These are phyloP conservation scores for Linnaemya vulpina DNA, from an alignment of 2,888 invertebrate genomes.

Conservation along the genomic window DNA sequence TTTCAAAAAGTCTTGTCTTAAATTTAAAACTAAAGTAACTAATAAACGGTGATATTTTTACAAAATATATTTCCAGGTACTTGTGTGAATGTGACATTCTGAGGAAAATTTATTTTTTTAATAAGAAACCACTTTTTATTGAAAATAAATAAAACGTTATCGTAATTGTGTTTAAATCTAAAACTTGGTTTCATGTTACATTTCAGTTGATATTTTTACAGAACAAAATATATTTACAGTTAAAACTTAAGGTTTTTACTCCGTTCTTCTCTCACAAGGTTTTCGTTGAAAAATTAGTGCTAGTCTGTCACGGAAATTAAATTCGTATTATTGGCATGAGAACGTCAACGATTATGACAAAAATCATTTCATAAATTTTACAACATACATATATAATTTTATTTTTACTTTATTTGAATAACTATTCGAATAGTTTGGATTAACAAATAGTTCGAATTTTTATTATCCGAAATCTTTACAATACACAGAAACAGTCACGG, in stretches of 20 bases:
- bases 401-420: too few relatives aligned
- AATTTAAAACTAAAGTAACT: neutral
- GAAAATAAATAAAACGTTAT: neutral
- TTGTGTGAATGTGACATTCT: slow-evolving; percentile 18
- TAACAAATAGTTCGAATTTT: too few relatives aligned
- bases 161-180: neutral
- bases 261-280: neutral
- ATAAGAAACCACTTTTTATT: neutral
- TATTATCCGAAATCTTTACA: too few relatives aligned
- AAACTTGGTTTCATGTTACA: slow-evolving; percentile 1
- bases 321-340: too few relatives aligned
- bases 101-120: slow-evolving; percentile 15
- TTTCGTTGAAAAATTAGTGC: neutral
- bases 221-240: neutral
- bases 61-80: neutral
- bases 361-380: too few relatives aligned
- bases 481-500: too few relatives aligned
- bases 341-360: too few relatives aligned
- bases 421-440: too few relatives aligned
- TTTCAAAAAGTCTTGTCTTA: neutral
- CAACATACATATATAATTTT: too few relatives aligned
- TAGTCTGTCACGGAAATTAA: too few relatives aligned
- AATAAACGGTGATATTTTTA: neutral
- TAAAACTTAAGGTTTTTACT: neutral
- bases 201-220: neutral